Conservation (phyloP, 1,140 invertebrate genomes). For the Megalonaias nervosa region DNA sequence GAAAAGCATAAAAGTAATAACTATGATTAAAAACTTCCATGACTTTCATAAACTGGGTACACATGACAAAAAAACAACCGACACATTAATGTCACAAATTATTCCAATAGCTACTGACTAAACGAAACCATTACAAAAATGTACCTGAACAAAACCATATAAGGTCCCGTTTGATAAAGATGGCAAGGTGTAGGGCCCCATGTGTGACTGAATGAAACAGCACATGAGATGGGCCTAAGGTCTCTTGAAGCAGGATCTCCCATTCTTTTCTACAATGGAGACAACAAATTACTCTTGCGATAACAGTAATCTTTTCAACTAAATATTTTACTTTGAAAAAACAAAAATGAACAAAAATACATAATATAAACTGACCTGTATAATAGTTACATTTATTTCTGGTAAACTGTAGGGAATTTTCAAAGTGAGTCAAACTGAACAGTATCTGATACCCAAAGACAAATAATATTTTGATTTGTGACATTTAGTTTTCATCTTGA, state of each 20-base stretch:
- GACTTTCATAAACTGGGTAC: background rate
- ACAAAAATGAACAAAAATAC: too few relatives aligned
- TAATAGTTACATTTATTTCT: too few relatives aligned
- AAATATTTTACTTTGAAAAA: too few relatives aligned
- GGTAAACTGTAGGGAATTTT: too few relatives aligned
- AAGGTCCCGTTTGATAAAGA: conserved; percentile 90
- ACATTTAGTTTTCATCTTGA: too few relatives aligned
- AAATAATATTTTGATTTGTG: too few relatives aligned
- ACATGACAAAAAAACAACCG: background rate
- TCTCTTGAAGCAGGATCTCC: conserved; percentile 93
- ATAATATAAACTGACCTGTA: too few relatives aligned
- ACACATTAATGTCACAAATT: background rate
- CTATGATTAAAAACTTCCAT: background rate
- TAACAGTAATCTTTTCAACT: too few relatives aligned
- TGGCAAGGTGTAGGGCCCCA: conserved; percentile 88
- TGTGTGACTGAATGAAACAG: conserved; percentile 85
- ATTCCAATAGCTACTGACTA: background rate
- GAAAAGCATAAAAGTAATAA: background rate
- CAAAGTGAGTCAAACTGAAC: too few relatives aligned
- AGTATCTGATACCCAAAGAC: too few relatives aligned
- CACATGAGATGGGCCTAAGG: conserved; percentile 91
- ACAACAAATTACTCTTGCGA: background rate
- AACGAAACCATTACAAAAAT: background rate
- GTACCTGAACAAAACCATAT: conserved; percentile 90
- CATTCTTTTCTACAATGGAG: conserved; percentile 80